Evolutionary conservation across 2,888 invertebrate genomes (phyloP), one percentile per base, ranked within the genome.

Genomic region (Pammene fasciana): DNA sequence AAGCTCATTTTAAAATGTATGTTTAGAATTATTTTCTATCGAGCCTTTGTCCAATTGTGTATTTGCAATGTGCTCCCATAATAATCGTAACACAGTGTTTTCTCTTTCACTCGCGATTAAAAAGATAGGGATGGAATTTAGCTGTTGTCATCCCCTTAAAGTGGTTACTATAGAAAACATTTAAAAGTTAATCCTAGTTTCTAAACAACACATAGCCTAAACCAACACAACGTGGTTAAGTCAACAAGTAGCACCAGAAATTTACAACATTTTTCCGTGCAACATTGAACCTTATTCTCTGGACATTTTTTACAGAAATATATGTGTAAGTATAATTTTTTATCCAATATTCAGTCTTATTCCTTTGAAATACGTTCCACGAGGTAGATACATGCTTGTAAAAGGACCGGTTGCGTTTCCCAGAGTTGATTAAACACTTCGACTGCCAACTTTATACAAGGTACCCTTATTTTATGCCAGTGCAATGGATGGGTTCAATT

Each of bases 371-470:
- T 38, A 9, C 7, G 38, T 38, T 9, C 38, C 38, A 38, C 5
- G 0, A 38, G 10, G 43, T 43, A 5, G 43, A 10, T 11, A 0
- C 8, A n/a, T 4, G 48, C n/a, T 48, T 50, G 52, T 62, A 52
- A 62, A 62, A 62, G 2, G 61, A 36, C 18, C 61, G 38, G 18
- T 38, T 50, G 61, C 50, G 50, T 38, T 50, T 18, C 36, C 61
- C 60, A 13, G 50, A 26, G 41, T 62, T 62, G 50, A 62, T 62
- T 41, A 62, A 52, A 26, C 62, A 61, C 13, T 61, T 62, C 11
- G 41, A 18, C 41, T 13, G 0, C 18, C n/a, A 14, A 13, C 11
- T 36, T 36, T 11, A 48, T 36, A 48, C 14, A 38, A 14, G 10
- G 10, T 48, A 48, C 10, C 3, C 16, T 10, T 48, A 48, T 48